phyloP scores from a whole-genome alignment of 2,888 invertebrate species.

The Hermaeophaga mercurialis region DNA sequence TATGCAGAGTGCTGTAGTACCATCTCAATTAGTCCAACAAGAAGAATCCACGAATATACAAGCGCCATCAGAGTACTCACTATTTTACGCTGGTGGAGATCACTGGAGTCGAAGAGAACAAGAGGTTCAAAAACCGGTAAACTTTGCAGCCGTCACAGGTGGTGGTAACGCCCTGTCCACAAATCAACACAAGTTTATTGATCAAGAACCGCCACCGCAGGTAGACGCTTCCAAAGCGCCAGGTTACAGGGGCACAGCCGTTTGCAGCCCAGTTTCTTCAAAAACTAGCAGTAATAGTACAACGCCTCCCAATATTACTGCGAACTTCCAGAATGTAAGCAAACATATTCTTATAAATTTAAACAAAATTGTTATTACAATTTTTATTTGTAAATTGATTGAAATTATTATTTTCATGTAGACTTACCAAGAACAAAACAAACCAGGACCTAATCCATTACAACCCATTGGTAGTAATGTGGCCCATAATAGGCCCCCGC shows the following conservation, averaged over 20 bases:
- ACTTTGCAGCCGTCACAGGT: conserved; percentile 75
- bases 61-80: conserved; percentile 78
- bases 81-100: conserved; percentile 77
- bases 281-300: conserved; percentile 64
- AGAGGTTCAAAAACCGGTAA: conserved; percentile 66
- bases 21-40: conserved; percentile 14
- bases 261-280: conserved; percentile 77
- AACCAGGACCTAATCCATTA: conserved; percentile 44
- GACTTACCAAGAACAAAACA: conserved; percentile 48
- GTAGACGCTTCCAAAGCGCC: conserved; percentile 91
- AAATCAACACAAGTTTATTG: conserved; percentile 59
- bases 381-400: neutral
- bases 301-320: conserved; percentile 59
- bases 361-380: neutral
- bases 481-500: conserved; percentile 46
- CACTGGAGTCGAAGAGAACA: conserved; percentile 65
- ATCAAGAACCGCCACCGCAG: conserved; percentile 63
- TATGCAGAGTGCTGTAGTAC: conserved; percentile 6
- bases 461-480: conserved; percentile 54
- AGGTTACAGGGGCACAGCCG: conserved; percentile 81
- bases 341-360: neutral
- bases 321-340: conserved; percentile 35
- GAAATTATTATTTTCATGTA: neutral
- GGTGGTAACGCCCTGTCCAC: conserved; percentile 53
- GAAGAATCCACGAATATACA: conserved; percentile 38